Evolutionary conservation across 2,888 invertebrate genomes (phyloP).

Genomic region (Ichneumon xanthorius): DNA sequence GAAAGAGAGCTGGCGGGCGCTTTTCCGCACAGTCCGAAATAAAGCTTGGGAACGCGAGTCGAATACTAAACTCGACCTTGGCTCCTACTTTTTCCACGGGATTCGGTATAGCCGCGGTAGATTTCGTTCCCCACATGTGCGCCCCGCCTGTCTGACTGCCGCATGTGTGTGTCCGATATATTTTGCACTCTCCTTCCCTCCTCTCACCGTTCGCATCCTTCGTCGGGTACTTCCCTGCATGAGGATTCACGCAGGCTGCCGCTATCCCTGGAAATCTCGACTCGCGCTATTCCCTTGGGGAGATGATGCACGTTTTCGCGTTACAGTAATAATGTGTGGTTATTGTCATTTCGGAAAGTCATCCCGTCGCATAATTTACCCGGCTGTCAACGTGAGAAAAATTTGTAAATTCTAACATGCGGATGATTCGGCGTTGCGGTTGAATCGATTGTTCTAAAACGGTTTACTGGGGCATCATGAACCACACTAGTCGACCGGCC

Average conservation of each 20-base stretch:
- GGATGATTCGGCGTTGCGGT: background rate
- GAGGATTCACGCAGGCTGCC: slow-evolving; percentile 2
- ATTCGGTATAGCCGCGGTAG: slow-evolving; percentile 7
- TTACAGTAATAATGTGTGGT: slow-evolving; percentile 7
- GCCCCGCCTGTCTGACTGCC: background rate
- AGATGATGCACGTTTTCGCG: slow-evolving; percentile 8
- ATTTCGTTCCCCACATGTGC: slow-evolving; percentile 33
- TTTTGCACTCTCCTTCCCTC: slow-evolving; percentile 1
- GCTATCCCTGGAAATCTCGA: slow-evolving; percentile 5
- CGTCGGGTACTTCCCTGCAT: slow-evolving; percentile 4
- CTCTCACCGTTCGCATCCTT: background rate
- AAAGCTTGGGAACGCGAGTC: slow-evolving; percentile 63
- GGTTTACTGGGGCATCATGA: too few species aligned
- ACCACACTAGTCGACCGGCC: too few species aligned
- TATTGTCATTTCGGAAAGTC: background rate
- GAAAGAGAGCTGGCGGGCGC: slow-evolving; percentile 42
- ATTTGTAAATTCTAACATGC: background rate
- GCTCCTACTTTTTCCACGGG: slow-evolving; percentile 27
- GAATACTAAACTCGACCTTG: slow-evolving; percentile 61
- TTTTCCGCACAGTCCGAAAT: slow-evolving; percentile 58
- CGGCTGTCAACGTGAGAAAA: background rate
- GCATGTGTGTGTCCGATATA: slow-evolving; percentile 15
- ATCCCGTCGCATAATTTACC: background rate
- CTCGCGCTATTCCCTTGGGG: background rate
- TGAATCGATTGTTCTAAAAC: background rate